phyloP scores from a whole-genome alignment of 2,888 invertebrate genomes.

The Tipula lateralis region DNA sequence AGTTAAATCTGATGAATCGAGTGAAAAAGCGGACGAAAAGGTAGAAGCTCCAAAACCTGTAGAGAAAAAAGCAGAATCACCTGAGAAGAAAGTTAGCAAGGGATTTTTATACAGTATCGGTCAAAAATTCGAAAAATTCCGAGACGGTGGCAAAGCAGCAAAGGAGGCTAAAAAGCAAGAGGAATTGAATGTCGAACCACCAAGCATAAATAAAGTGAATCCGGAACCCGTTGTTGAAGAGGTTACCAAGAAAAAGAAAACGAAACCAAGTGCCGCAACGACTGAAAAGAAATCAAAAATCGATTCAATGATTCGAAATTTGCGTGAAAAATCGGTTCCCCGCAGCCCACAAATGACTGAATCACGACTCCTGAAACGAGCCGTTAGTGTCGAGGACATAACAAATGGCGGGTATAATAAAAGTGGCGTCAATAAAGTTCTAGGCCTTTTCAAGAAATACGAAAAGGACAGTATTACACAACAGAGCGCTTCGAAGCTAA shows the following conservation, averaged over 20 bases:
- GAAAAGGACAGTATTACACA: constrained; percentile 53
- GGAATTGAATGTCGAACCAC: neutral
- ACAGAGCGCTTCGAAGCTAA: constrained; percentile 34
- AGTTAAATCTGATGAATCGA: constrained; percentile 38
- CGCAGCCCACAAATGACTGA: constrained; percentile 55
- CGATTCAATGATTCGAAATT: constrained; percentile 55
- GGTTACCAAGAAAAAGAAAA: constrained; percentile 34
- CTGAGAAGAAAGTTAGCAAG: constrained; percentile 59
- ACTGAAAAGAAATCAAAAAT: constrained; percentile 50
- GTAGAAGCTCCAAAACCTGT: constrained; percentile 41
- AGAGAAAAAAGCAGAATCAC: constrained; percentile 44
- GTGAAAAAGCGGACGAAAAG: constrained; percentile 37
- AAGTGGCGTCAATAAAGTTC: constrained; percentile 67
- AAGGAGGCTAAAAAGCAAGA: constrained; percentile 40
- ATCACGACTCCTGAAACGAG: constrained; percentile 64
- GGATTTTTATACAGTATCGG: constrained; percentile 70
- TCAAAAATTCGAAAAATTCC: constrained; percentile 68
- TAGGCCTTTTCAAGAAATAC: constrained; percentile 71
- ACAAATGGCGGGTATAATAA: constrained; percentile 53
- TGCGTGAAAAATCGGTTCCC: constrained; percentile 65
- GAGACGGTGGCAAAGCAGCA: constrained; percentile 52
- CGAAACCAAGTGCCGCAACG: constrained; percentile 33
- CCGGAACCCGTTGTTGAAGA: neutral
- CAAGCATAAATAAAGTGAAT: neutral
- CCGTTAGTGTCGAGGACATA: constrained; percentile 67